Conservation (phyloP, 2,113 vertebrate species). For the Peromyscus leucopus region DNA sequence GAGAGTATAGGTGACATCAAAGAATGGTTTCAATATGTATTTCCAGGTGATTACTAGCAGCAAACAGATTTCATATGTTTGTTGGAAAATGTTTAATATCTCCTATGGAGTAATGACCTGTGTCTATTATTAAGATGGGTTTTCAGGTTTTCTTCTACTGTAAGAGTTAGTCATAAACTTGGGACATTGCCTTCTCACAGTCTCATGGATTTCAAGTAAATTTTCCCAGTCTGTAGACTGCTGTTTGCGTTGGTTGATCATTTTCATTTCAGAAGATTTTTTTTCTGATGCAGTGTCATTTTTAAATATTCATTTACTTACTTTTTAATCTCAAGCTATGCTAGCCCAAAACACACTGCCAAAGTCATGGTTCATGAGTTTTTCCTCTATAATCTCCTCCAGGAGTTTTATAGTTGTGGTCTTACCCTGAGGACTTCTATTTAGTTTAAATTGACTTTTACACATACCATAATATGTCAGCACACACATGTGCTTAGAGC, state of each 20-base stretch:
- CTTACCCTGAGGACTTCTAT: background rate
- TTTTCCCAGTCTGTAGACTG: background rate
- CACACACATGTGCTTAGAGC: background rate
- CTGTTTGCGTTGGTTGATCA: background rate
- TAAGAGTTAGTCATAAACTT: background rate
- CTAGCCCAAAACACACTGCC: background rate
- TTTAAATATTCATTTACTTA: background rate
- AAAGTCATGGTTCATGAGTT: background rate
- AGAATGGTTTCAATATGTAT: background rate
- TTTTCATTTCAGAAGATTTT: background rate
- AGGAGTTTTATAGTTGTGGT: background rate
- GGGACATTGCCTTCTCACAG: background rate
- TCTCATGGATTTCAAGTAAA: background rate
- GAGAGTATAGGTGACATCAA: background rate
- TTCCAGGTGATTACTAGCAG: background rate
- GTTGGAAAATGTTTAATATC: background rate
- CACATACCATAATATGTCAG: background rate
- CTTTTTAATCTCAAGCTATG: background rate
- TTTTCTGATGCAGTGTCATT: background rate
- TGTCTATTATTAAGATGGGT: background rate
- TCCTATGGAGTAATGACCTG: background rate
- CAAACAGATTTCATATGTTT: background rate
- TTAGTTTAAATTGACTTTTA: background rate
- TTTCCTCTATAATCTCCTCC: background rate
- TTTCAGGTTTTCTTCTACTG: background rate